Evolutionary conservation across 2,797 vertebrate genomes (phyloP).

Genomic region (Acrossocheilus fasciatus): DNA sequence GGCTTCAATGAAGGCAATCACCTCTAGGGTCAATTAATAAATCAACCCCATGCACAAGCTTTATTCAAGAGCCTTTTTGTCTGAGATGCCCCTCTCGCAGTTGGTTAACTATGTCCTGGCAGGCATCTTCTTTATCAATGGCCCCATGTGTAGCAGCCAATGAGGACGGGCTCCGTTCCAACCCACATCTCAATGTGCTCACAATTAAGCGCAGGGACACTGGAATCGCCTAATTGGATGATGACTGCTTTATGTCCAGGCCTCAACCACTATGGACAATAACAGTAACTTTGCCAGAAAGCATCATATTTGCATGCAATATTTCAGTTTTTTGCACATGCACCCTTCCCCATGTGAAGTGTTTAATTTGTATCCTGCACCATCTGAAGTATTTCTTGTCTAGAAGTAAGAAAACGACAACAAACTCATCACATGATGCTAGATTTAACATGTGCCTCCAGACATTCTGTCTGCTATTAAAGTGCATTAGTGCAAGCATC

Average conservation of each 20-base stretch:
- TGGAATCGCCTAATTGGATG: conserved; percentile 81
- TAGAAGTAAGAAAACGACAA: neutral
- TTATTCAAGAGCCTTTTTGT: conserved; percentile 1
- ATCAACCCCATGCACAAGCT: neutral
- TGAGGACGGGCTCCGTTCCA: conserved; percentile 71
- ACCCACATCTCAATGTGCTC: conserved; percentile 71
- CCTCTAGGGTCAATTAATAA: neutral
- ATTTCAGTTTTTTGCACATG: neutral
- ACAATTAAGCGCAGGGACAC: conserved; percentile 78
- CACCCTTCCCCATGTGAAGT: neutral
- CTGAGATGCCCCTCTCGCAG: conserved; percentile 68
- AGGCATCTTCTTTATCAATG: conserved; percentile 76
- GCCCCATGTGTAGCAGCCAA: conserved; percentile 76
- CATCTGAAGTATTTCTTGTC: neutral
- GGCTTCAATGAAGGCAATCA: neutral
- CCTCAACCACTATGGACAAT: conserved; percentile 60
- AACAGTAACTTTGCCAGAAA: neutral
- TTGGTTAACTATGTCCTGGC: conserved; percentile 74
- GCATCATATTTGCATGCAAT: neutral
- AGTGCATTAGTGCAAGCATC: neutral
- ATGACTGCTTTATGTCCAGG: conserved; percentile 75
- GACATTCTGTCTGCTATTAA: neutral
- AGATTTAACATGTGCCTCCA: conserved; percentile 13
- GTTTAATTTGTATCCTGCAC: neutral
- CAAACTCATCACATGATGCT: conserved; percentile 26